Evolutionary conservation across 2,113 vertebrate species (phyloP).

Genomic region (Callospermophilus lateralis): DNA sequence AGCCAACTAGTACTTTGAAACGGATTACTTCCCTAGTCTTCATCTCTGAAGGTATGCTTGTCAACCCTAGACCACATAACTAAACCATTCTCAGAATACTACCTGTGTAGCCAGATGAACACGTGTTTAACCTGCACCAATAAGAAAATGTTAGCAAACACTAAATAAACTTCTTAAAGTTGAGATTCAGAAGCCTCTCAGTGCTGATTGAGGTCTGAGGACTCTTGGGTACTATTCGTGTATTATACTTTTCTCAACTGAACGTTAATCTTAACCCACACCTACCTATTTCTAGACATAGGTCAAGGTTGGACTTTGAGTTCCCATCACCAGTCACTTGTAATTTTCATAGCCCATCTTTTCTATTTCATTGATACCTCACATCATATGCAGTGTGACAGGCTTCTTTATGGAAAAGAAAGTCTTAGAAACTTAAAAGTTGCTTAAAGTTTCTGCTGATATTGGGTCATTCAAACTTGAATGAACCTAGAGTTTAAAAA

Average conservation of each 20-base stretch:
- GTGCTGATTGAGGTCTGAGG: neutral
- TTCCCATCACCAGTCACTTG: neutral
- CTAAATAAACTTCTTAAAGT: neutral
- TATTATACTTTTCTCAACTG: neutral
- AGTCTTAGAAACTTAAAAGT: neutral
- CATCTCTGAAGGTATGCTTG: neutral
- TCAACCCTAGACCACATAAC: neutral
- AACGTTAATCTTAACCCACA: neutral
- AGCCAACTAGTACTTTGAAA: neutral
- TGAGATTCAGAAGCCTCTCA: neutral
- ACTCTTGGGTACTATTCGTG: too few species aligned
- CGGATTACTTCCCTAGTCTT: neutral
- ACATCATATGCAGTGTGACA: rapidly evolving
- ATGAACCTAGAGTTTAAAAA: neutral
- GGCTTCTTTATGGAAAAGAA: neutral
- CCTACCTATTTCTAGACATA: neutral
- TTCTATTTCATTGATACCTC: neutral
- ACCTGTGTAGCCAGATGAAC: neutral
- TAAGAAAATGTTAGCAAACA: neutral
- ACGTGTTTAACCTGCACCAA: neutral
- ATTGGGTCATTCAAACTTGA: neutral
- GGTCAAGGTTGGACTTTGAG: neutral
- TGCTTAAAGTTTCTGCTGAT: neutral
- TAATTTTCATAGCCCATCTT: neutral
- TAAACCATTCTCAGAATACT: neutral